Conservation (phyloP, 2,113 vertebrate species). For the Lipophrys pholis region DNA sequence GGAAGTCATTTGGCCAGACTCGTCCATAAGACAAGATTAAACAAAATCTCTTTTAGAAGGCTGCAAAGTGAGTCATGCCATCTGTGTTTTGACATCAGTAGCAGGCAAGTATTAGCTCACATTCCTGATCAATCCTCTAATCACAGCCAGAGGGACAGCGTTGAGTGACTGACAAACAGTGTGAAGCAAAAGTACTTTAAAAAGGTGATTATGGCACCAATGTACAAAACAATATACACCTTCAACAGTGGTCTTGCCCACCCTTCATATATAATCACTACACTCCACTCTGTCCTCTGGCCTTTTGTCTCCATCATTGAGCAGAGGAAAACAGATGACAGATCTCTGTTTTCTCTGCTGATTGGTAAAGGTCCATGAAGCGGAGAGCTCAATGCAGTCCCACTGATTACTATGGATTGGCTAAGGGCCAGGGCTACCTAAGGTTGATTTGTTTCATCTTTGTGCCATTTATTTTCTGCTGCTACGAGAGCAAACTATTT, state of each 20-base stretch:
- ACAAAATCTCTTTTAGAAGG: constrained; percentile 51
- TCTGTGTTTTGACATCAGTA: constrained; percentile 65
- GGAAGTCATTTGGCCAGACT: constrained; percentile 45
- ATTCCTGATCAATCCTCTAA: constrained; percentile 62
- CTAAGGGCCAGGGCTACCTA: constrained; percentile 68
- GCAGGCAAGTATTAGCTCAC: constrained; percentile 46
- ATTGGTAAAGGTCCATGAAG: constrained; percentile 78
- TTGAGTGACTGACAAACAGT: constrained; percentile 50
- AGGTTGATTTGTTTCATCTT: constrained; percentile 84
- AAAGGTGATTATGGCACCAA: constrained; percentile 46
- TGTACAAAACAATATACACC: constrained; percentile 18
- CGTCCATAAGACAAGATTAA: constrained; percentile 51
- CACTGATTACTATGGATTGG: constrained; percentile 83
- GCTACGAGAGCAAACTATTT: constrained; percentile 59
- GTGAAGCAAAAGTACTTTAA: constrained; percentile 16
- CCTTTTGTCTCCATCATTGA: constrained; percentile 56
- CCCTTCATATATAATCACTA: constrained; percentile 55
- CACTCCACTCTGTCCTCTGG: constrained; percentile 36
- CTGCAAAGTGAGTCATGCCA: constrained; percentile 51
- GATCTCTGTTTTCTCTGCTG: constrained; percentile 78
- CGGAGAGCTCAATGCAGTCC: constrained; percentile 76
- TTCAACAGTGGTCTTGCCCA: constrained; percentile 5
- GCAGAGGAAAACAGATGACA: constrained; percentile 71
- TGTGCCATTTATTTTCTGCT: constrained; percentile 78
- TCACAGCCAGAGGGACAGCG: constrained; percentile 44